Evolutionary conservation across 2,113 vertebrate genomes (phyloP).

Genomic region (Perognathus longimembris): DNA sequence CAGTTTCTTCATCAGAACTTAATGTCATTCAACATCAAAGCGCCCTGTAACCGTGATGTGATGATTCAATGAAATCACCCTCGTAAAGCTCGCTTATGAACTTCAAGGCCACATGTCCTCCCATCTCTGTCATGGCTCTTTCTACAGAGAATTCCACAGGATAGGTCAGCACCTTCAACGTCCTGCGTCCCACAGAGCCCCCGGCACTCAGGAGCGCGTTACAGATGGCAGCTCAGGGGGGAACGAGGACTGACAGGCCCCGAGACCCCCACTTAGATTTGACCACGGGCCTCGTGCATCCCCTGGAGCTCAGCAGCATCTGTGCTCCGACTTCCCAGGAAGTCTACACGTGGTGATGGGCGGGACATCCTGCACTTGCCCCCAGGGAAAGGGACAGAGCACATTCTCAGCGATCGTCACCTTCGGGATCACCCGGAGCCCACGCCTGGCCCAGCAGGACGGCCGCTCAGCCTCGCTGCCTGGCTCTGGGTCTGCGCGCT

Average conservation of each 20-base stretch:
- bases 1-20: not conserved
- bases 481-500: not conserved
- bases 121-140: not conserved
- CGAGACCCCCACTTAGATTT: not conserved
- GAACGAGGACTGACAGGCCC: not conserved
- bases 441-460: not conserved
- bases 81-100: not conserved
- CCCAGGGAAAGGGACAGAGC: not conserved
- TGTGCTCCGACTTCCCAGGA: not conserved
- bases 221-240: not conserved
- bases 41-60: accelerated
- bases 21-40: not conserved
- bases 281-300: not conserved
- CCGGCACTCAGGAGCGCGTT: not conserved
- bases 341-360: not conserved
- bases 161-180: not conserved
- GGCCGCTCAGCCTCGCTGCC: accelerated
- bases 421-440: not conserved
- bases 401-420: not conserved
- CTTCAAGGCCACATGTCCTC: not conserved
- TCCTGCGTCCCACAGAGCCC: not conserved
- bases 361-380: not conserved
- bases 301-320: not conserved
- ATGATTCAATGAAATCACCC: not conserved
- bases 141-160: not conserved